A percentile compares a stretch with the other conserved stretches of the same genome.
Conservation (phyloP, 2,113 vertebrate genomes). For the Cavia aperea region DNA sequence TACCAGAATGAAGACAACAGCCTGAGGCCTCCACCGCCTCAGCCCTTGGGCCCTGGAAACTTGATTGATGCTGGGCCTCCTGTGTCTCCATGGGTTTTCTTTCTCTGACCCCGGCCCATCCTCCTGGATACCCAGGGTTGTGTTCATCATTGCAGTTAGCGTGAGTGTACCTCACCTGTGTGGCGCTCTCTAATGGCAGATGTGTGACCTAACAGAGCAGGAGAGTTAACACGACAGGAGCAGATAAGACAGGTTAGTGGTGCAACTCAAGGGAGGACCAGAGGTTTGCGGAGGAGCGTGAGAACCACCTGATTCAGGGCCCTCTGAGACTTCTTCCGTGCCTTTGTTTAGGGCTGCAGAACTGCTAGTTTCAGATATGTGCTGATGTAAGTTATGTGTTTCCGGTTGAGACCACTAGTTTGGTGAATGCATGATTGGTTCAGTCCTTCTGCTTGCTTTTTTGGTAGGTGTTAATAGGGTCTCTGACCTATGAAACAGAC, state of each 20-base stretch:
- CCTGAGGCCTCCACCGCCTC: background rate
- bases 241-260: background rate
- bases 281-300: background rate
- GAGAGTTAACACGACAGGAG: accelerated
- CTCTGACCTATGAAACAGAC: background rate
- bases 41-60: background rate
- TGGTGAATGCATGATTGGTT: background rate
- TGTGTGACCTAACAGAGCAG: background rate
- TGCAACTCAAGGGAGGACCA: background rate
- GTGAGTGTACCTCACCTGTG: background rate
- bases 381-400: background rate
- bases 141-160: background rate
- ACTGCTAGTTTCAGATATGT: background rate
- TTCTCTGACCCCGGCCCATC: background rate
- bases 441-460: background rate
- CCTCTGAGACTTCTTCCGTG: background rate
- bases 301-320: no score
- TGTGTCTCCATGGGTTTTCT: background rate
- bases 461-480: background rate
- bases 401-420: background rate
- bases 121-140: background rate
- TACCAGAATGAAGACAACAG: background rate
- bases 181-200: background rate
- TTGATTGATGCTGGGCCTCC: background rate
- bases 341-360: background rate